Conservation (phyloP, 2,113 vertebrate species). For the Sterna hirundo region DNA sequence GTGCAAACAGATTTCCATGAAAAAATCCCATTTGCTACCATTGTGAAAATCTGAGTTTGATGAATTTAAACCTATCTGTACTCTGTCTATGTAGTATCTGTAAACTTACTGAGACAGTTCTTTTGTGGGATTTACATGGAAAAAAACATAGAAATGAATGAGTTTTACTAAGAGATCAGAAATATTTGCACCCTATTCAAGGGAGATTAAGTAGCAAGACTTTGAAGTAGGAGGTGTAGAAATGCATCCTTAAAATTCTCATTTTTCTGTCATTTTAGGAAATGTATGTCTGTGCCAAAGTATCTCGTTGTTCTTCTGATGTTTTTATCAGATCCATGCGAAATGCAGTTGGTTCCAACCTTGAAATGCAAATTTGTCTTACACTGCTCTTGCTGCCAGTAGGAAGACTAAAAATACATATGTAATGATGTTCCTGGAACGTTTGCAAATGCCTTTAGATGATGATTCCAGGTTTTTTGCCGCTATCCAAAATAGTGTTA, state of each 20-base stretch:
- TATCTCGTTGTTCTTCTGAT: conserved; percentile 51
- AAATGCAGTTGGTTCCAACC: conserved; percentile 49
- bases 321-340: conserved; percentile 53
- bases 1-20: background rate
- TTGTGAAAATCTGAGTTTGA: background rate
- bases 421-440: conserved; percentile 64
- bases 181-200: background rate
- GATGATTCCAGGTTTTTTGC: background rate
- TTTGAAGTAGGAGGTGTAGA: conserved; percentile 16
- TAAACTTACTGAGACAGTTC: background rate
- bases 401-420: conserved; percentile 64
- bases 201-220: background rate
- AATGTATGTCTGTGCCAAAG: background rate
- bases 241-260: conserved; percentile 5
- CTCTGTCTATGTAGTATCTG: background rate
- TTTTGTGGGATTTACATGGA: background rate
- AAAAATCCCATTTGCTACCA: background rate
- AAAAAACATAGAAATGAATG: background rate
- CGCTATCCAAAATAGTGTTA: conserved; percentile 33
- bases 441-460: conserved; percentile 43
- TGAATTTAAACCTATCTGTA: background rate
- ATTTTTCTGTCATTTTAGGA: conserved; percentile 23
- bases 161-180: background rate
- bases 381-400: conserved; percentile 45
- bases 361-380: conserved; percentile 62